Percentiles rank a stretch among this genome's conserved stretches.
Conservation (phyloP, 2,888 invertebrate genomes). For the Epinotia demarniana region DNA sequence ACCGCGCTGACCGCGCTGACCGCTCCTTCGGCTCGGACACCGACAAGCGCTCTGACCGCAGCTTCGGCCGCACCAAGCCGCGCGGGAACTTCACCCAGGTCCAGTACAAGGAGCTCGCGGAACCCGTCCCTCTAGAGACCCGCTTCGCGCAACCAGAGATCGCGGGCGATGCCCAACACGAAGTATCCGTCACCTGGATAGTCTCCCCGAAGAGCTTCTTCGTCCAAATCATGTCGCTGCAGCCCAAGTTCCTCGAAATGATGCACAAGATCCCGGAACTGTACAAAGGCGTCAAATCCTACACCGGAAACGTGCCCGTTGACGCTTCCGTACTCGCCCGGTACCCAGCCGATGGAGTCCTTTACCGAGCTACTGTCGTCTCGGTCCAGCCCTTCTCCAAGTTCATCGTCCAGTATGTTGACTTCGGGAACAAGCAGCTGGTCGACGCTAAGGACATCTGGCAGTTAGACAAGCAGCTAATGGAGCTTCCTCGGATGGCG, state of each 20-base stretch:
- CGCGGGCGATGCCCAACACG: constrained; percentile 81
- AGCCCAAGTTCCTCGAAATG: constrained; percentile 86
- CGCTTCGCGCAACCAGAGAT: constrained; percentile 78
- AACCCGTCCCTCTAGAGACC: constrained; percentile 79
- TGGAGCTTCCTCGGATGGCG: constrained; percentile 88
- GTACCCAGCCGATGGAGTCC: constrained; percentile 88
- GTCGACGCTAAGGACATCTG: constrained; percentile 87
- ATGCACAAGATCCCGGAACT: constrained; percentile 89
- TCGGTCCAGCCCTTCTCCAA: constrained; percentile 84
- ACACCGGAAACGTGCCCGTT: constrained; percentile 73
- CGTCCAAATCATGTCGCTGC: constrained; percentile 82
- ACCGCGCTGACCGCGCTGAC: constrained; percentile 65
- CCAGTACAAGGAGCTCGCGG: constrained; percentile 68
- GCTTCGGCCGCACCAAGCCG: constrained; percentile 65
- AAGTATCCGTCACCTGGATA: constrained; percentile 89
- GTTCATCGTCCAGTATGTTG: constrained; percentile 89
- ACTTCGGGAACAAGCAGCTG: constrained; percentile 89
- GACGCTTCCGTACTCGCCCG: constrained; percentile 88
- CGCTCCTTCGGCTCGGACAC: constrained; percentile 66
- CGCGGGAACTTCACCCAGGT: constrained; percentile 69
- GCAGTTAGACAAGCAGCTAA: constrained; percentile 87
- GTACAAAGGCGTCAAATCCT: constrained; percentile 84
- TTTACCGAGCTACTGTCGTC: constrained; percentile 88
- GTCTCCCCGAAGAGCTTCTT: constrained; percentile 90
- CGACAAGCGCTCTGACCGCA: constrained; percentile 66